Evolutionary conservation across 2,113 vertebrate genomes (phyloP), one percentile per base, ranked within the genome.

Genomic region (Sinocyclocheilus anophthalmus): DNA sequence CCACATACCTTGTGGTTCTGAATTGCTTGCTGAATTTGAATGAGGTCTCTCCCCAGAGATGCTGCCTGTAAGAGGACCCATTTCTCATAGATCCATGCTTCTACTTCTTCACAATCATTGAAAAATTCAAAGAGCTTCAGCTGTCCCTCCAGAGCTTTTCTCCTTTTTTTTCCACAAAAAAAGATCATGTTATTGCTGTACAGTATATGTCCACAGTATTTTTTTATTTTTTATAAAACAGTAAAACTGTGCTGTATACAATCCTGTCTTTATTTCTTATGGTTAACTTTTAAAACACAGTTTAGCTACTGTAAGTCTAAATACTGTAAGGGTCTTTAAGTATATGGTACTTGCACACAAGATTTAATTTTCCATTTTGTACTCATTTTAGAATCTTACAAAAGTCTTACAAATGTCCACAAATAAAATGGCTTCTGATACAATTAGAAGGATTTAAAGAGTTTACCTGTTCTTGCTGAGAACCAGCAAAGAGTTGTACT

Each of bases 1-100:
- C 8, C 16, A n/a, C 77, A 65, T 90, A 97, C 97, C 96, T 97
- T 96, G 88, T 98, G 95, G 67, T 96, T 97, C 87, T 95, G 94
- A 80, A 96, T 93, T 14, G 94, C 91, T 24, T 91, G 87, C 85
- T 92, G 84, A 87, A 96, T 95, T 88, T 96, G 96, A 90, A 70
- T 93, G 84, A 96, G 91, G 87, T 97, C 96, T 69, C 91, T 91
- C 30, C 95, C 95, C 11, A 94, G 92, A 5, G 90, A 90, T 8
- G 88, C 88, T 0, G 84, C 92, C 87, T 95, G 95, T 86, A 96
- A 88, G 48, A 92, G 84, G 87, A 95, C 88, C 92, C 92, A 91
- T 72, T 88, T 94, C 50, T 97, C 96, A 65, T 90, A 94, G 63
- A 97, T 86, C 97, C 97, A 98, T 0, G 87, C 89, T 91, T 96